Percentiles rank a stretch among this genome's conserved stretches.
Conservation (phyloP, 2,113 vertebrate species). For the Prunella fulvescens region DNA sequence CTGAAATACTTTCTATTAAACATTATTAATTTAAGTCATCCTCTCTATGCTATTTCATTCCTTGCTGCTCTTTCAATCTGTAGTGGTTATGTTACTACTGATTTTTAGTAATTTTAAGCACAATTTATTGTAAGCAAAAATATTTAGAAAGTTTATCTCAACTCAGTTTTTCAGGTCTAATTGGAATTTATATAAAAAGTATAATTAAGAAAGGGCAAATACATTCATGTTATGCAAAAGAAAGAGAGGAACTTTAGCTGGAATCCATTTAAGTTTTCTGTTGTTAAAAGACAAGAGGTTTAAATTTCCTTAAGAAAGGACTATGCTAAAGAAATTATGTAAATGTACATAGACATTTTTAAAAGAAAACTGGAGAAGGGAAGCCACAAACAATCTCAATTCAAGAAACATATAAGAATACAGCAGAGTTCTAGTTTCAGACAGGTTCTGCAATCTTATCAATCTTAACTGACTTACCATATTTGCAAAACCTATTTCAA, state of each 20-base stretch:
- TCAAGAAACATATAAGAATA: neutral
- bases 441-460: neutral
- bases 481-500: neutral
- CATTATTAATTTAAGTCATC: neutral
- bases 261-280: neutral
- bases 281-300: neutral
- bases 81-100: neutral
- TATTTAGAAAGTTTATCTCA: neutral
- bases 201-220: neutral
- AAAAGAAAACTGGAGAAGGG: neutral
- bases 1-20: neutral
- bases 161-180: neutral
- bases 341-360: neutral
- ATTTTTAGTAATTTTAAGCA: neutral
- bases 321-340: neutral
- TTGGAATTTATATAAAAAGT: neutral
- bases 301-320: neutral
- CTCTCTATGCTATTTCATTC: neutral
- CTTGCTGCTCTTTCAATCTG: neutral
- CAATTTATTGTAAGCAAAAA: neutral
- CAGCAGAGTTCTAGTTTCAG: neutral
- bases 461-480: neutral
- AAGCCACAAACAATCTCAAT: neutral
- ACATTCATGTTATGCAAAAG: accelerated
- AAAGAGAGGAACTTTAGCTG: neutral